Percentiles rank a stretch among this genome's conserved stretches.
Conservation (phyloP, 2,888 invertebrate species). For the Disparrhopalites patrizii region DNA sequence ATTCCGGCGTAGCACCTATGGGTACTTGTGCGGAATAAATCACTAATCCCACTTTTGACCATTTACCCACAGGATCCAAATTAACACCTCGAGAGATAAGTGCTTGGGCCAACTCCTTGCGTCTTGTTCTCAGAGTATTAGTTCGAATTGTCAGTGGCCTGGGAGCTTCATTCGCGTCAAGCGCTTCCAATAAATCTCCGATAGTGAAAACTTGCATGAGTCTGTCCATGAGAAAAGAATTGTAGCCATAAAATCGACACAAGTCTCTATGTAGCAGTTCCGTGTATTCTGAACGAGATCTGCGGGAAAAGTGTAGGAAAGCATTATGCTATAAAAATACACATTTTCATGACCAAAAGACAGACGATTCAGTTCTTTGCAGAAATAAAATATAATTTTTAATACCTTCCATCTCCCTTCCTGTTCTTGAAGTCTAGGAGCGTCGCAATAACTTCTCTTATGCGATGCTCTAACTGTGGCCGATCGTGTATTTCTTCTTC, state of each 20-base stretch:
- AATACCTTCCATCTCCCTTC: constrained; percentile 52
- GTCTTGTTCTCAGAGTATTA: constrained; percentile 87
- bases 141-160: constrained; percentile 93
- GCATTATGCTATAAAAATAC: too few relatives aligned
- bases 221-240: constrained; percentile 88
- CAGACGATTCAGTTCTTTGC: too few relatives aligned
- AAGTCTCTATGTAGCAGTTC: constrained; percentile 76
- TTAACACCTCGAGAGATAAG: constrained; percentile 96
- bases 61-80: constrained; percentile 95
- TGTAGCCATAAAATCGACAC: constrained; percentile 93
- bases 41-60: constrained; percentile 97
- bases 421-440: constrained; percentile 69
- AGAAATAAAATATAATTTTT: neutral
- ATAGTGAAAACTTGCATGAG: constrained; percentile 85
- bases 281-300: constrained; percentile 76
- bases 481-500: constrained; percentile 69
- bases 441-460: constrained; percentile 74
- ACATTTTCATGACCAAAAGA: too few relatives aligned
- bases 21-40: constrained; percentile 95
- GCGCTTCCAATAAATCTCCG: constrained; percentile 81
- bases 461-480: constrained; percentile 81
- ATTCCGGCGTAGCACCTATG: constrained; percentile 97
- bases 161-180: constrained; percentile 93
- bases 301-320: constrained; percentile 54
- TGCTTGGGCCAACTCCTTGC: constrained; percentile 89